Conservation (phyloP, 2,888 invertebrate species). For the Philhelius pedissequus region DNA sequence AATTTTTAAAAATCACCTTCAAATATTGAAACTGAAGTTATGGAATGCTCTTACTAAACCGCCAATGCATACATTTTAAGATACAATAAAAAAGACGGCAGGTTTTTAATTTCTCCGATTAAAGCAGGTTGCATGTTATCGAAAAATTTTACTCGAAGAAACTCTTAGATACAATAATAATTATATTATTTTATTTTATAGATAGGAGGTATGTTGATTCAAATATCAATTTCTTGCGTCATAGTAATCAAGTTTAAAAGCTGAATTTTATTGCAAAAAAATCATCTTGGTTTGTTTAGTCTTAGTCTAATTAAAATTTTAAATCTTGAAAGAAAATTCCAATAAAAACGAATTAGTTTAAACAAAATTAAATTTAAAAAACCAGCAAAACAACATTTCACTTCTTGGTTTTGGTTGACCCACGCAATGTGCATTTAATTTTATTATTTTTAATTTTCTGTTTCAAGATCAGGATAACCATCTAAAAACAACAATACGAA, state of each 20-base stretch:
- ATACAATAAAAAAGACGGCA: background rate
- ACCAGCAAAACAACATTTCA: slow-evolving; percentile 48
- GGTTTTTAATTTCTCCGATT: background rate
- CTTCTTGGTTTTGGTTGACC: slow-evolving; percentile 38
- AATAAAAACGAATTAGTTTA: background rate
- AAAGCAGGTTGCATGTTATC: background rate
- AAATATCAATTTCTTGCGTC: background rate
- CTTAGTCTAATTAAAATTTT: background rate
- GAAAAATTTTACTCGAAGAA: background rate
- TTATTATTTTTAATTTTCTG: too few species aligned
- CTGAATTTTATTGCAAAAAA: background rate
- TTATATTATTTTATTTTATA: background rate
- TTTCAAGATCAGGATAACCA: slow-evolving; percentile 7
- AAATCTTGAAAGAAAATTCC: background rate
- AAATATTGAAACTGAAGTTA: too few species aligned
- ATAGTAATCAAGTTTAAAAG: background rate
- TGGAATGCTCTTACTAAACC: too few species aligned
- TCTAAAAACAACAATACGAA: slow-evolving; percentile 32
- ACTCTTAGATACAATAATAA: background rate
- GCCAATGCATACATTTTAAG: background rate
- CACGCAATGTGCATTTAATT: slow-evolving; percentile 37
- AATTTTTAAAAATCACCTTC: too few species aligned
- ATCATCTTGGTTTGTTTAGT: background rate
- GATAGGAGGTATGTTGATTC: too few species aligned
- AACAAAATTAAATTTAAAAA: too few species aligned